These are phyloP conservation scores for Cerceris rybyensis DNA, from an alignment of 2,888 invertebrate species.

Conservation along the genomic window DNA sequence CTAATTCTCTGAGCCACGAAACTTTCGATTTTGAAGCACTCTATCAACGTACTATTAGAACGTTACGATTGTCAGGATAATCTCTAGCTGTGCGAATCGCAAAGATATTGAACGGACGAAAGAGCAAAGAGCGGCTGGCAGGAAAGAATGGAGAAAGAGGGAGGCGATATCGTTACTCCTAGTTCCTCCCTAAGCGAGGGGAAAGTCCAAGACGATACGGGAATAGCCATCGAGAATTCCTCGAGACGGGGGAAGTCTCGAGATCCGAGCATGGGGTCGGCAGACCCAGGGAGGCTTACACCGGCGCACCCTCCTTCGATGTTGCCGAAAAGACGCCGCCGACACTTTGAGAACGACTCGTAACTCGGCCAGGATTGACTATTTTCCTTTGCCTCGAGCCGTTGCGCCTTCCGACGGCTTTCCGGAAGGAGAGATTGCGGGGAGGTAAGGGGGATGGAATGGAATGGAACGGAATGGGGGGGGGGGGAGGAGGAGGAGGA, in stretches of 20 bases:
- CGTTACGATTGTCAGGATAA: no score
- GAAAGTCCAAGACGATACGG: slow-evolving; percentile 45
- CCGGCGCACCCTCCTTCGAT: slow-evolving; percentile 57
- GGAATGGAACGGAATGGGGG: no score
- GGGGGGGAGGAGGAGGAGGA: no score
- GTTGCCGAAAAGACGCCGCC: slow-evolving; percentile 51
- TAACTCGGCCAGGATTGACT: slow-evolving; percentile 13
- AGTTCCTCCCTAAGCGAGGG: slow-evolving; percentile 40
- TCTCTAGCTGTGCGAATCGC: no score
- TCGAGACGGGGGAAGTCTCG: slow-evolving; percentile 49
- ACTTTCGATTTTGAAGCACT: no score
- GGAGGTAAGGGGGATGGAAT: no score
- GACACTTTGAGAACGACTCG: slow-evolving; percentile 31
- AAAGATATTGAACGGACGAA: no score
- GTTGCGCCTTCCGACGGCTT: neutral
- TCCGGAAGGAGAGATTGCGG: no score
- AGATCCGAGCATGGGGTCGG: slow-evolving; percentile 12
- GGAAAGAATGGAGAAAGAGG: slow-evolving; percentile 44
- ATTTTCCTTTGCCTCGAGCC: slow-evolving; percentile 19
- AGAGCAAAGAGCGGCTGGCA: neutral
- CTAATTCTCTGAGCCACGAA: no score
- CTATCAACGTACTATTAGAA: no score
- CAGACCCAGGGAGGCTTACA: slow-evolving; percentile 49
- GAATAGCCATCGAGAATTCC: slow-evolving; percentile 54
- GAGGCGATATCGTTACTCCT: slow-evolving; percentile 81